Base-by-base conservation (phyloP, 2,797 vertebrate genomes). In the Acipenser ruthenus region DNA sequence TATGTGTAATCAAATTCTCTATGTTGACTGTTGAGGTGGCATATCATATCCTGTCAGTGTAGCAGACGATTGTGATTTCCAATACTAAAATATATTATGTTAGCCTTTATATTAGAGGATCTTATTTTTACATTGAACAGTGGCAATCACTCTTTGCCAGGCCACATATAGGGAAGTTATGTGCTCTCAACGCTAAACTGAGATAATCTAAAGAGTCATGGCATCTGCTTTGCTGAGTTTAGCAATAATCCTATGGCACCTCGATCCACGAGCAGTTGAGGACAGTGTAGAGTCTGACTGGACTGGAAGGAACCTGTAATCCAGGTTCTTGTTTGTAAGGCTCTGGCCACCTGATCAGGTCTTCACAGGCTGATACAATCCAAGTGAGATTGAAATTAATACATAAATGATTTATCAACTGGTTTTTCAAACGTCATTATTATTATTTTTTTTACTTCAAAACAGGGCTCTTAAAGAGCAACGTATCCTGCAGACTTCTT, bases 161-260 rank as follows among this genome's bases (percentile, higher is more conserved):
- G 37, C 37, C 37, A 37, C 37, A 37, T 37, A 37, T 37, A 50
- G 58, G 56, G 64, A 66, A 64, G 72, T 64, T 74, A 65, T 60
- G 49, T 66, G 67, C 70, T 78, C 78, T 80, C 72, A 61, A 70
- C 70, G 68, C 69, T 76, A 70, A 84, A 74, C 71, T 78, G 67
- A 81, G 85, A 83, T 80, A 74, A 82, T 74, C 74, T 73, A 61
- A 70, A 65, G 68, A 81, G 79, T 67, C 7, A 63, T 52, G 69
- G 70, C 79, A 82, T 82, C 84, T 83, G 82, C 49, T 65, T 61
- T 12, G 68, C 61, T 71, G 67, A 65, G 73, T 75, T 88, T 82
- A 86, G 67, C 51, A 5, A 69, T 87, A 87, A 88, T 89, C 84
- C 77, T 49, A 75, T 85, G 77, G 77, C 77, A 70, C 70, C 67